Base-by-base conservation (phyloP, 2,888 invertebrate species). In the Phengaris arion region DNA sequence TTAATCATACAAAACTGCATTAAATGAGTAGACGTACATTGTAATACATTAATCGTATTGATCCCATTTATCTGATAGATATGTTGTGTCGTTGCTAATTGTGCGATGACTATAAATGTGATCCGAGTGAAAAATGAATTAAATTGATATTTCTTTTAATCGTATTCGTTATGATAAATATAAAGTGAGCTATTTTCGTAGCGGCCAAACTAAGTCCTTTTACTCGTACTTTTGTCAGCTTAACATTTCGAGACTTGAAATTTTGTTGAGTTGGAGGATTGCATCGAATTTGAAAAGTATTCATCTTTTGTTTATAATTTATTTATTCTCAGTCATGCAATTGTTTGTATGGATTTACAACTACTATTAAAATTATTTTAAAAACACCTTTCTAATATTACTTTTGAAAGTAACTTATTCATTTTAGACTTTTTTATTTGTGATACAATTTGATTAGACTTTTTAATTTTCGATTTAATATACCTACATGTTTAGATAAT, bases 21-120 rank as follows among this genome's bases (percentile, higher is more conserved):
- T 78, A 78, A 76, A 77, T 74, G 46, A 75, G 72, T 72, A 73
- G 74, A 74, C 57, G 35, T 74, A 69, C 69, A 72, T 59, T 69
- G 51, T 73, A 59, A 64, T 68, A 57, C 74, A 74, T 54, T 75
- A 68, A 75, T 69, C 68, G 69, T 75, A 74, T 64, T 52, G 52
- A 75, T 70, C 75, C 74, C 83, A 84, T 86, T 85, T 86, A 87
- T 83, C 81, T 83, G 84, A 84, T 82, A 83, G 54, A 83, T 82
- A 84, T 85, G 81, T 82, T 80, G 78, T 81, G 83, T 84, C 83
- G 86, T 64, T 15, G 64, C 64, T 22, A 5, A 64, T 15, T 9
- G 35, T 45, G 64, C 35, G 64, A 45, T 82, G 82, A 81, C 81
- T 81, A 79, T 35, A 35, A 35, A 74, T 77, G 78, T 79, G 79